Evolutionary conservation across 1,140 invertebrate genomes (phyloP), one percentile per base, ranked within the genome.

Genomic region (Pseudomyrmex pallidus): DNA sequence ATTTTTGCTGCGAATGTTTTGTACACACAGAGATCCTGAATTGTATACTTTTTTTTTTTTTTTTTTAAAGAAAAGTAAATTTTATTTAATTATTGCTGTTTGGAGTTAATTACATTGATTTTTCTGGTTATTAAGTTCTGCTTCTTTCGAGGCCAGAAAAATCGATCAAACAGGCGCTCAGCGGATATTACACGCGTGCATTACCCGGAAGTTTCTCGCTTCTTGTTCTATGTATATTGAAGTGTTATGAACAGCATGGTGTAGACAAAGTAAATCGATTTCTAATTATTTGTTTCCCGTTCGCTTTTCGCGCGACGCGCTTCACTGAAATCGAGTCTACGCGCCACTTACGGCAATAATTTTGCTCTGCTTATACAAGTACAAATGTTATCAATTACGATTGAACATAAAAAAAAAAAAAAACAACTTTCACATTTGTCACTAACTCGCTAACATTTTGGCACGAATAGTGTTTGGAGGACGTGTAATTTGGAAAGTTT

Each of bases 181-280:
- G 25, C 52, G 48, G 61, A 63, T 25, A 59, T 66, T 20, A 76
- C 1, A 20, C 46, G 35, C 46, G 35, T 59, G 56, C 9, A 70
- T 13, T 85, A 74, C 35, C 64, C 20, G 56, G 5, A 35, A 35
- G 35, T 35, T 80, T 87, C 62, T 87, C 48, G 70, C 82, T 84
- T 87, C 57, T 84, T 74, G 62, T 80, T 52, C 59, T 57, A 78
- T 83, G 85, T 68, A 87, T 74, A 84, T 83, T 80, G 57, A 87
- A 87, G 70, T 57, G 57, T 87, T 87, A 54, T 87, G 82, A 87
- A 87, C 50, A 87, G 86, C 86, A 87, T 87, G 86, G 82, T 35
- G 35, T 87, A 87, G 86, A 57, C 68, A 78, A 87, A 70, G 63
- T 84, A 87, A 35, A 35, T 59, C 35, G 59, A 84, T 64, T 87